These are phyloP conservation scores for Pangasianodon gigas DNA, from an alignment of 2,113 vertebrate genomes.

Conservation along the genomic window DNA sequence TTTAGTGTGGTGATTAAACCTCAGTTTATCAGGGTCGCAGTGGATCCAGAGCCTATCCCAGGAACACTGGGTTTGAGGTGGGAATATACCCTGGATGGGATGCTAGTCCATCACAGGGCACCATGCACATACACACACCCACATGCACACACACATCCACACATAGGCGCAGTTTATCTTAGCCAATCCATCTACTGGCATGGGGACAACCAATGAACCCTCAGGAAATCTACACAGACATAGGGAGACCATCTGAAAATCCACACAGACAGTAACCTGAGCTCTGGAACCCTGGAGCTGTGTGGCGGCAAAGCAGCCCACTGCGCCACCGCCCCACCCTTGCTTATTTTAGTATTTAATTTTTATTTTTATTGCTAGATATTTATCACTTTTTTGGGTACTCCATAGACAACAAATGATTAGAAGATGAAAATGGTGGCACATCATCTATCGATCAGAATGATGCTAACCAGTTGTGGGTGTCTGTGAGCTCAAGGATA, in stretches of 20 bases:
- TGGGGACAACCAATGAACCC: not conserved
- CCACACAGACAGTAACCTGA: not conserved
- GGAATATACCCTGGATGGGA: not conserved
- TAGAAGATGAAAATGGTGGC: not conserved
- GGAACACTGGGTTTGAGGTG: not conserved
- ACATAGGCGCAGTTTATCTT: not conserved
- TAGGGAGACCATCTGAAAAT: not conserved
- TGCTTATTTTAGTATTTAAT: not conserved
- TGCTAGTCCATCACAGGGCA: not conserved
- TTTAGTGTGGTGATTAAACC: not conserved
- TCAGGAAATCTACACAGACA: not conserved
- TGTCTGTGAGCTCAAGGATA: not conserved
- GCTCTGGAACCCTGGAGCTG: not conserved
- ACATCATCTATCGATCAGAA: not conserved
- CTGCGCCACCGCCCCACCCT: not conserved
- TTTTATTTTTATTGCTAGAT: not conserved
- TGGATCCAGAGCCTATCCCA: not conserved
- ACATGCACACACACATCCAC: not conserved
- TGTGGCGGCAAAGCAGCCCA: too few species aligned
- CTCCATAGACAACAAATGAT: not conserved
- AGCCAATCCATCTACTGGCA: not conserved
- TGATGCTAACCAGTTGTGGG: not conserved
- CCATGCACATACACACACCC: not conserved
- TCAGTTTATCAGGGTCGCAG: not conserved
- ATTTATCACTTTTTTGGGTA: not conserved